phyloP scores from a whole-genome alignment of 2,113 vertebrate genomes.

The Platanista minor region DNA sequence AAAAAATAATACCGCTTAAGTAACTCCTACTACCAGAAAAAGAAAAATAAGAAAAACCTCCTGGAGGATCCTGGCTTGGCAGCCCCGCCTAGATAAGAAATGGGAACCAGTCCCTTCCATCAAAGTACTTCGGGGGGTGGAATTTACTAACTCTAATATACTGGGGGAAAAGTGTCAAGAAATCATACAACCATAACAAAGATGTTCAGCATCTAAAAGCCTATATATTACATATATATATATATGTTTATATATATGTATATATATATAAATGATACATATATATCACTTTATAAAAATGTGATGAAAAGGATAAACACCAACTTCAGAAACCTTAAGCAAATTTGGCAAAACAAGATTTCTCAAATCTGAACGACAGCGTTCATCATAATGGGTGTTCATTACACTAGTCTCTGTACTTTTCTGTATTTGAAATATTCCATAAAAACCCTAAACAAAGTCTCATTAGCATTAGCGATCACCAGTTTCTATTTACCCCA shows the following conservation, averaged over 20 bases:
- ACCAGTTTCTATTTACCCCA: not conserved
- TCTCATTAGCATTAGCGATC: not conserved
- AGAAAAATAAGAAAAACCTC: constrained; percentile 21
- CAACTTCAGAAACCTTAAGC: constrained; percentile 17
- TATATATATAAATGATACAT: not conserved
- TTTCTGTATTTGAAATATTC: not conserved
- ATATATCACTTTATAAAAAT: not conserved
- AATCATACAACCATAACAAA: not conserved
- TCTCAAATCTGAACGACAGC: not conserved
- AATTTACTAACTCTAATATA: not conserved
- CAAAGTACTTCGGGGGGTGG: not conserved
- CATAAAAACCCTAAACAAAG: constrained; percentile 31
- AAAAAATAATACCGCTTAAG: not conserved
- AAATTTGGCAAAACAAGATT: constrained; percentile 6
- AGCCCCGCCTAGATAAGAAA: constrained; percentile 14
- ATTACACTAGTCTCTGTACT: not conserved
- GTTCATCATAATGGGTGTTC: not conserved
- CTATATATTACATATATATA: not conserved
- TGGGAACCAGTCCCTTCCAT: not conserved
- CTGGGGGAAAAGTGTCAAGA: not conserved
- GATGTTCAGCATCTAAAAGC: not conserved
- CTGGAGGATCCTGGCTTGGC: not conserved
- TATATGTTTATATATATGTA: not conserved
- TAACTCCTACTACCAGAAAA: constrained; percentile 28
- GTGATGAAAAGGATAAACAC: not conserved